Conservation (phyloP, 2,888 invertebrate species). For the Plagodis dolabraria region DNA sequence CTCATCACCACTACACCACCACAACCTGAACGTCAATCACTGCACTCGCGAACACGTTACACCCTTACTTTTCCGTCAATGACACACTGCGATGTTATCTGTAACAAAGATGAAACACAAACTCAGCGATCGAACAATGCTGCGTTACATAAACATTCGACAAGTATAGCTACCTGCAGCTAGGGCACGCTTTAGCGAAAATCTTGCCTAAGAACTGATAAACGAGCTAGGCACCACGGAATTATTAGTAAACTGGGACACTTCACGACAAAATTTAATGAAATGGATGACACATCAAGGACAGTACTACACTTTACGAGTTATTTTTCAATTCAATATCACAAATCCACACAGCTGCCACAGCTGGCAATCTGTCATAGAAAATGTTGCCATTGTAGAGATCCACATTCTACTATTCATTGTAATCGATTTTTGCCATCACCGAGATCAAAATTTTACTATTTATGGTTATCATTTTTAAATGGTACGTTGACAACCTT, state of each 20-base stretch:
- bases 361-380: conserved; percentile 78
- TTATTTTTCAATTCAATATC: conserved; percentile 65
- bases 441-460: no score
- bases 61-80: conserved; percentile 36
- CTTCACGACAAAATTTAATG: conserved; percentile 69
- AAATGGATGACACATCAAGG: conserved; percentile 82
- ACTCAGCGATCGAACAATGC: conserved; percentile 72
- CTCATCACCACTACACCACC: conserved; percentile 49
- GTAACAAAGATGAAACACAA: conserved; percentile 76
- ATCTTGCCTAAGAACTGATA: conserved; percentile 29
- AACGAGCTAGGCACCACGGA: conserved; percentile 3
- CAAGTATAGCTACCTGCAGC: conserved; percentile 67
- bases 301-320: conserved; percentile 68
- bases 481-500: no score
- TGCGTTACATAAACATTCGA: conserved; percentile 82
- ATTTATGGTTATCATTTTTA: no score
- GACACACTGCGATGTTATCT: conserved; percentile 68
- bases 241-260: conserved; percentile 43
- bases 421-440: conserved; percentile 1
- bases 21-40: conserved; percentile 37
- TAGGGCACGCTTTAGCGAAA: conserved; percentile 28
- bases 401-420: conserved; percentile 44
- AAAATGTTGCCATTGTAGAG: conserved; percentile 64
- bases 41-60: conserved; percentile 49
- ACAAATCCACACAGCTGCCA: conserved; percentile 69